These are phyloP conservation scores for Yasuhikotakia modesta DNA, from an alignment of 2,797 vertebrate genomes.

Conservation along the genomic window DNA sequence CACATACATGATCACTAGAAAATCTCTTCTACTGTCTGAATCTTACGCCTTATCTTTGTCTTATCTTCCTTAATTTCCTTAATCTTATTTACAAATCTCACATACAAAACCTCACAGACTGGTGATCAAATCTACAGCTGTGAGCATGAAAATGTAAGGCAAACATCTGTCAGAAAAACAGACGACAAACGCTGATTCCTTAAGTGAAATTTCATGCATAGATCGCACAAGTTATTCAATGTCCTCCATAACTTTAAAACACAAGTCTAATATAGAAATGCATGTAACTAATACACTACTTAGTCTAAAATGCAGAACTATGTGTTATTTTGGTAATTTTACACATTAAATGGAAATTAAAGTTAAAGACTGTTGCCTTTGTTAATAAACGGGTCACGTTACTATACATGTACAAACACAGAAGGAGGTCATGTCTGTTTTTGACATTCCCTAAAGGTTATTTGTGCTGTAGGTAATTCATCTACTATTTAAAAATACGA, in stretches of 20 bases:
- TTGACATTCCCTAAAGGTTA: constrained; percentile 30
- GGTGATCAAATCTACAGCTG: too few relatives aligned
- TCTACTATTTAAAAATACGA: constrained; percentile 24
- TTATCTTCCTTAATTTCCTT: too few relatives aligned
- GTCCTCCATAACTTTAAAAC: constrained; percentile 51
- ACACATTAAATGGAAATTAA: constrained; percentile 41
- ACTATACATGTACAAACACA: constrained; percentile 1
- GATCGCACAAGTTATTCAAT: constrained; percentile 69
- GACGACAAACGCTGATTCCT: constrained; percentile 50
- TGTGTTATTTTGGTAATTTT: constrained; percentile 43
- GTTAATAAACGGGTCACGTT: constrained; percentile 33
- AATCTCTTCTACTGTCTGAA: too few relatives aligned
- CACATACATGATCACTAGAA: too few relatives aligned
- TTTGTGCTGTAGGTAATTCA: constrained; percentile 17
- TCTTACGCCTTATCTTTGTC: too few relatives aligned
- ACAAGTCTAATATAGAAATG: constrained; percentile 44
- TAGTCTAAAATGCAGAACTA: constrained; percentile 47
- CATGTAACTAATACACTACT: constrained; percentile 43
- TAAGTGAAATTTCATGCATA: constrained; percentile 75
- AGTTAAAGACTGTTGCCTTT: constrained; percentile 28
- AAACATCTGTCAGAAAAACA: constrained; percentile 51
- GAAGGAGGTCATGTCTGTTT: constrained; percentile 33
- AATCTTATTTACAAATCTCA: too few relatives aligned
- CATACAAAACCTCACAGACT: too few relatives aligned
- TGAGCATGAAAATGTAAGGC: constrained; percentile 63